Percentiles rank a stretch among this genome's conserved stretches.
These are phyloP conservation scores for Dasypolia templi DNA, from an alignment of 2,888 invertebrate genomes.

Conservation along the genomic window DNA sequence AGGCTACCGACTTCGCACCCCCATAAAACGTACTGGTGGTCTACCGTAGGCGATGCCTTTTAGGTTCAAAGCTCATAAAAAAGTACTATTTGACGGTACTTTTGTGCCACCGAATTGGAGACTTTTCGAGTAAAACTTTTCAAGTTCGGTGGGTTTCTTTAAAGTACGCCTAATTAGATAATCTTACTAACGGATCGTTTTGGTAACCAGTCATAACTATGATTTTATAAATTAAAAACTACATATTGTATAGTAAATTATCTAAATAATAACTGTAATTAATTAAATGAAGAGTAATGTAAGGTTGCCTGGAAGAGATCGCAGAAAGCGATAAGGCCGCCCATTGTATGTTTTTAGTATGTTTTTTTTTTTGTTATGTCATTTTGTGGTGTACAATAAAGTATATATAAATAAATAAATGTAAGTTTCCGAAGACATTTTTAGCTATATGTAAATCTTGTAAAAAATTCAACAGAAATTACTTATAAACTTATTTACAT, in stretches of 20 bases:
- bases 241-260: no score
- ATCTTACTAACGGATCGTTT: neutral
- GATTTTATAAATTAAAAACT: neutral
- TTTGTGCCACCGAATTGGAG: slow-evolving; percentile 33
- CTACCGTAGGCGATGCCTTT: slow-evolving; percentile 56
- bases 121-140: neutral
- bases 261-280: no score
- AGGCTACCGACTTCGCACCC: slow-evolving; percentile 79
- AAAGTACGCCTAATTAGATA: neutral
- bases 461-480: neutral
- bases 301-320: no score
- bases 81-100: slow-evolving; percentile 46
- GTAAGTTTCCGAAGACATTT: neutral
- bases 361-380: no score
- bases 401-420: no score
- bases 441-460: neutral
- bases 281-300: no score
- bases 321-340: no score
- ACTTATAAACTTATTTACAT: neutral
- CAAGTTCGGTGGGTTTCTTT: neutral
- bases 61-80: slow-evolving; percentile 53
- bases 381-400: no score
- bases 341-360: no score
- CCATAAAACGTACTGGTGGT: slow-evolving; percentile 81
- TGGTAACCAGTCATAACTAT: neutral